Percentiles rank a stretch among this genome's conserved stretches.
phyloP scores from a whole-genome alignment of 2,797 vertebrate genomes.

The Thunnus albacares region DNA sequence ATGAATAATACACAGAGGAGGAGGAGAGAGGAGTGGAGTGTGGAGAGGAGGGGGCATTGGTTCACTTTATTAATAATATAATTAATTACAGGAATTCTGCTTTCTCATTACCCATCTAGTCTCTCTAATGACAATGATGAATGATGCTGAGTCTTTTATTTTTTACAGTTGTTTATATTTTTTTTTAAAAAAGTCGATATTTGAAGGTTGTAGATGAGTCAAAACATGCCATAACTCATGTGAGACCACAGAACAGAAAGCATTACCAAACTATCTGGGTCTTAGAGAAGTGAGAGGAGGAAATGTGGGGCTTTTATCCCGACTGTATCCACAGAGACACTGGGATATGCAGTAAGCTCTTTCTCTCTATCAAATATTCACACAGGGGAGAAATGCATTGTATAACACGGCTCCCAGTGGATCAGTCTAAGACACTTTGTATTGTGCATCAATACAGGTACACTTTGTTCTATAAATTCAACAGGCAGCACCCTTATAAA shows the following conservation, averaged over 20 bases:
- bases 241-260: conserved; percentile 49
- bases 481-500: conserved; percentile 34
- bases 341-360: conserved; percentile 61
- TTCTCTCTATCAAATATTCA: conserved; percentile 81
- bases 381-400: conserved; percentile 65
- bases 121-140: conserved; percentile 43
- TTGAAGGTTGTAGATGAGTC: conserved; percentile 44
- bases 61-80: conserved; percentile 66
- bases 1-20: conserved; percentile 85
- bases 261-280: conserved; percentile 66
- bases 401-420: conserved; percentile 52
- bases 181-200: conserved; percentile 36
- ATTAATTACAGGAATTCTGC: conserved; percentile 71
- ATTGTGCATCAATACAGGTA: conserved; percentile 57
- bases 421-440: conserved; percentile 57
- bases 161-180: conserved; percentile 20
- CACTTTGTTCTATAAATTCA: conserved; percentile 61
- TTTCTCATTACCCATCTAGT: conserved; percentile 50
- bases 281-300: conserved; percentile 59
- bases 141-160: neutral
- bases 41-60: conserved; percentile 23
- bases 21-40: conserved; percentile 36
- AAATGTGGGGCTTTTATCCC: conserved; percentile 74
- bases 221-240: conserved; percentile 36
- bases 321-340: conserved; percentile 61